Evolutionary conservation across 2,797 vertebrate genomes (phyloP), one percentile per base, ranked within the genome.

Genomic region (Lophius americanus): DNA sequence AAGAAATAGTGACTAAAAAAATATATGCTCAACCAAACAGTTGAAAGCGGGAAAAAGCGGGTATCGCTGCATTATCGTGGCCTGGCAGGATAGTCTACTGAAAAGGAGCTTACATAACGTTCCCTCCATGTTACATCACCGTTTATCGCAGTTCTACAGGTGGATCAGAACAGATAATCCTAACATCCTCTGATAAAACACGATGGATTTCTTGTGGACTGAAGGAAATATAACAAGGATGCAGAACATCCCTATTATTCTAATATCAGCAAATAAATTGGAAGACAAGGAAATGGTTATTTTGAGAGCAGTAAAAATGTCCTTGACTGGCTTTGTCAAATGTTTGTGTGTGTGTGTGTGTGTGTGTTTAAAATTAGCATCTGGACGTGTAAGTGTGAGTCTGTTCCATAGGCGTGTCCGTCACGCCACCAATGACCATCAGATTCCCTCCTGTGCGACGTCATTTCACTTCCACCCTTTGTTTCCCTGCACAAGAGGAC

Each of bases 401-500:
- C 78, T 37, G 76, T 84, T 87, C 85, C 91, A 90, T 86, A 89
- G 92, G 92, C 88, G 93, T 95, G 94, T 92, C 93, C 79, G 78
- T 87, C 78, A 84, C 78, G 89, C 87, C 52, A 83, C 88, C 88
- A 80, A 88, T 93, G 83, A 90, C 88, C 93, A 93, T 89, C 62
- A 88, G 85, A 84, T 80, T 91, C 87, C 90, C 93, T 86, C 72
- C 78, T 61, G 79, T 91, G 92, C 92, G 74, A 93, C 90, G 88
- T 90, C 94, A 94, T 91, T 73, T 86, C 80, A 91, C 90, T 96
- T 98, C 97, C 97, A 92, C 75, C 86, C 85, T 96, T 98, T 97
- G 96, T 98, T 88, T 89, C 85, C 72, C 69, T 38, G 63, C 76
- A 86, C 81, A 90, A 88, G 89, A 92, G 90, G 90, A 92, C 91